Evolutionary conservation across 2,113 vertebrate genomes (phyloP), one percentile per base, ranked within the genome.

Genomic region (Nothobranchius furzeri): DNA sequence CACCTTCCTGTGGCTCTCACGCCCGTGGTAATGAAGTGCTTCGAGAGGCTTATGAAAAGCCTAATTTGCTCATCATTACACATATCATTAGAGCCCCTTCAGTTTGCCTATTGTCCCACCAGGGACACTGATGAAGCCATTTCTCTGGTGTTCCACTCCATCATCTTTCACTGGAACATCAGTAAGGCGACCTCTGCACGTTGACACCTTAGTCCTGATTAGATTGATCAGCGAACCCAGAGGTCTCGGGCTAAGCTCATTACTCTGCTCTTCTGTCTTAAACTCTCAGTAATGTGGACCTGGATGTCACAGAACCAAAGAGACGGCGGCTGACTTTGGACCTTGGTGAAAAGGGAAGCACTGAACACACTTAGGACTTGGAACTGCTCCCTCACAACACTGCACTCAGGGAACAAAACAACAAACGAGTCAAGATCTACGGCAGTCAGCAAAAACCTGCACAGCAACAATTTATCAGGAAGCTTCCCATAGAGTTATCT

Each of bases 31-130:
- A 50, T 50, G 48, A 50, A 50, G 48, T 50, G 48, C 48, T 50
- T 50, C 7, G 48, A 50, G 48, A 50, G 48, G n/a, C 15, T 50
- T 7, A 50, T 50, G n/a, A 50, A 50, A 50, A 9, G n/a, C 48
- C n/a, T 50, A 50, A 50, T 50, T 50, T 50, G 48, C 48, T 20
- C 48, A 10, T 50, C 48, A 50, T 50, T 50, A 50, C 48, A 50
- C 48, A 50, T 50, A 50, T 50, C n/a, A 50, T 50, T 50, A 50
- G n/a, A 50, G 48, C 48, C 48, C 47, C 48, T 50, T 50, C n/a
- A 50, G n/a, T 50, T 48, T 15, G 47, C 47, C 15, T 50, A 50
- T 50, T 50, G 48, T 50, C n/a, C 48, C 48, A 50, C n/a, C 48
- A 50, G n/a, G 48, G n/a, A 17, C 48, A 50, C 48, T 50, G 48